Conservation (phyloP, 1,140 invertebrate species). For the Dryas iulia region DNA sequence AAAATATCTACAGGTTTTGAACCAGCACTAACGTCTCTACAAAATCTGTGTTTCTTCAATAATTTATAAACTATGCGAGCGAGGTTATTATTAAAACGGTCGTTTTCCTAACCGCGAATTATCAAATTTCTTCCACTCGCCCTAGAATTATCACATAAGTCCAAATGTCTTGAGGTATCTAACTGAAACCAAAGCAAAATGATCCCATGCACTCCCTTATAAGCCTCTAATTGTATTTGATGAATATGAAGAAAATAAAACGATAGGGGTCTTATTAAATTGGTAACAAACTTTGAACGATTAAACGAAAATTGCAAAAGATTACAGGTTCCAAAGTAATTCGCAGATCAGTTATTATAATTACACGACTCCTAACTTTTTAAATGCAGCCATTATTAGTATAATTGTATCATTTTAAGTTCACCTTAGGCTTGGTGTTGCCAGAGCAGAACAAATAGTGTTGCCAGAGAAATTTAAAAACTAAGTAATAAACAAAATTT, state of each 20-base stretch:
- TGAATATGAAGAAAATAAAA: conserved; percentile 21
- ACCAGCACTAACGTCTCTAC: conserved; percentile 34
- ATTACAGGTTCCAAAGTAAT: conserved; percentile 63
- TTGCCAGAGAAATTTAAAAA: no score
- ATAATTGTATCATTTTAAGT: not conserved
- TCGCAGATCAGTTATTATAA: conserved; percentile 61
- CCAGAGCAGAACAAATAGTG: not conserved
- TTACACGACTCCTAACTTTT: conserved; percentile 63
- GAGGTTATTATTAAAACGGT: conserved; percentile 75
- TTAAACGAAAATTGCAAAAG: conserved; percentile 74
- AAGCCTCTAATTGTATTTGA: conserved; percentile 7
- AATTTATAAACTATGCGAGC: conserved; percentile 61
- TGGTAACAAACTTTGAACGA: conserved; percentile 57
- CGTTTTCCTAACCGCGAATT: conserved; percentile 75
- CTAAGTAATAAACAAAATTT: no score
- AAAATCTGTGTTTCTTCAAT: conserved; percentile 43
- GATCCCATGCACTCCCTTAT: conserved; percentile 25
- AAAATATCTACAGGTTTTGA: not conserved
- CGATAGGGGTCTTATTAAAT: conserved; percentile 41
- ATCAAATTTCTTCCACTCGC: conserved; percentile 75
- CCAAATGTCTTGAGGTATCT: conserved; percentile 66
- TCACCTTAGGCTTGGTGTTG: not conserved
- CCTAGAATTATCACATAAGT: conserved; percentile 76
- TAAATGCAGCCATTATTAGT: conserved; percentile 54
- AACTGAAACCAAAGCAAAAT: conserved; percentile 37